These are phyloP conservation scores for Eriosoma lanigerum DNA, from an alignment of 1,140 invertebrate genomes.

Conservation along the genomic window DNA sequence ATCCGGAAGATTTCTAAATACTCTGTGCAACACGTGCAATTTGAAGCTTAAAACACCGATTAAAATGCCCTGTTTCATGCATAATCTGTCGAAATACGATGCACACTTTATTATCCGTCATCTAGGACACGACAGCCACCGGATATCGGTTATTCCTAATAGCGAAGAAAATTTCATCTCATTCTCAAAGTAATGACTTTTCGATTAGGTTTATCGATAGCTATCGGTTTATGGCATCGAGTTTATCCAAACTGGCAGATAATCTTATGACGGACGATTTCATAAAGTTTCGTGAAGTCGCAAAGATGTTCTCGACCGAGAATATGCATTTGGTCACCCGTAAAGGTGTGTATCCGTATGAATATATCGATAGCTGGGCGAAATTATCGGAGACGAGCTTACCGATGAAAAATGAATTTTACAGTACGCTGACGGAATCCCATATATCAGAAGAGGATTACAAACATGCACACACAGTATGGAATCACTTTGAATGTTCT, in stretches of 20 bases:
- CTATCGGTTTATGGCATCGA: background rate
- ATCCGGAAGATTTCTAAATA: background rate
- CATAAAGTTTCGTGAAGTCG: background rate
- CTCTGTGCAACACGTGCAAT: background rate
- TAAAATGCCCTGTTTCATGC: background rate
- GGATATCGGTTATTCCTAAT: background rate
- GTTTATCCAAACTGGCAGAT: background rate
- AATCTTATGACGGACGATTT: background rate
- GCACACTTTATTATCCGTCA: background rate
- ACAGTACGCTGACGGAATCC: background rate
- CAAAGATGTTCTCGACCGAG: background rate
- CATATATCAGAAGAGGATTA: no score
- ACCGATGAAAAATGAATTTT: background rate
- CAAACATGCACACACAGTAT: no score
- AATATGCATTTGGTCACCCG: background rate
- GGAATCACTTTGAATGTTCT: background rate
- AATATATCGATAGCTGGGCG: background rate
- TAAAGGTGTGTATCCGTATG: background rate
- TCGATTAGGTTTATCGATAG: background rate
- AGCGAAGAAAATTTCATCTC: background rate
- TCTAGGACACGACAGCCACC: background rate
- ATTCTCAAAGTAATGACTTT: background rate
- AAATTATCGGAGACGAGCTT: background rate
- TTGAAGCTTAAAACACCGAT: background rate
- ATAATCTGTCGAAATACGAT: background rate